phyloP scores from a whole-genome alignment of 2,797 vertebrate genomes.

The Malurus leucopterus region DNA sequence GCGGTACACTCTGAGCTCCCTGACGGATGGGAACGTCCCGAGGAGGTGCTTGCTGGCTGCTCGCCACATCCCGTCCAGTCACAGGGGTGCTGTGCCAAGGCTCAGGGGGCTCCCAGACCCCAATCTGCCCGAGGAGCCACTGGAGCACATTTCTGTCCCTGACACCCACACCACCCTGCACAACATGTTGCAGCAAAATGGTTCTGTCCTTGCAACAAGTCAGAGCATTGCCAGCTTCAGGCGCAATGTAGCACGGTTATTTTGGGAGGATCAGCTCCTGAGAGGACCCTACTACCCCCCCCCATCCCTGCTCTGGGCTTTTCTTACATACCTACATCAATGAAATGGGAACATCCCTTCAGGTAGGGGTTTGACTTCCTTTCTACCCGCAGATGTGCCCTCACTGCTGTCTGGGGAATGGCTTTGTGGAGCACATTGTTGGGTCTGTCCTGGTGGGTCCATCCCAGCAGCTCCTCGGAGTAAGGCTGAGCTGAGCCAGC shows the following conservation, averaged over 20 bases:
- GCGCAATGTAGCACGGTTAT: rapidly evolving
- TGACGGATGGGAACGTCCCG: rapidly evolving
- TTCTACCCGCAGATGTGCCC: neutral
- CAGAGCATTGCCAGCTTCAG: neutral
- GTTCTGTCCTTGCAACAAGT: neutral
- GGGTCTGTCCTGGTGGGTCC: neutral
- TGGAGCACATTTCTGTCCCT: neutral
- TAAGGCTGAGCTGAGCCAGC: neutral
- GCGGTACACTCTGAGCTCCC: neutral
- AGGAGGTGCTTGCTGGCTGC: neutral
- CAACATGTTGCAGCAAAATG: neutral
- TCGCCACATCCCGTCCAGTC: rapidly evolving
- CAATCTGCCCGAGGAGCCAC: neutral
- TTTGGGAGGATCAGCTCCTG: neutral
- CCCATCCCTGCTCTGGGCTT: neutral
- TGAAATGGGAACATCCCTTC: neutral
- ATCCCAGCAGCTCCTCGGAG: neutral
- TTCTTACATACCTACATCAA: neutral
- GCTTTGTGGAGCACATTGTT: neutral
- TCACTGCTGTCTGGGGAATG: neutral
- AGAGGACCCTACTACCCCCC: neutral
- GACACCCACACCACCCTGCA: neutral
- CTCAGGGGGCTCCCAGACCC: neutral
- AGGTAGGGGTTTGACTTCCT: neutral
- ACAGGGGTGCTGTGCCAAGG: neutral